Evolutionary conservation across 2,113 vertebrate genomes (phyloP).

Genomic region (Plestiodon gilberti): DNA sequence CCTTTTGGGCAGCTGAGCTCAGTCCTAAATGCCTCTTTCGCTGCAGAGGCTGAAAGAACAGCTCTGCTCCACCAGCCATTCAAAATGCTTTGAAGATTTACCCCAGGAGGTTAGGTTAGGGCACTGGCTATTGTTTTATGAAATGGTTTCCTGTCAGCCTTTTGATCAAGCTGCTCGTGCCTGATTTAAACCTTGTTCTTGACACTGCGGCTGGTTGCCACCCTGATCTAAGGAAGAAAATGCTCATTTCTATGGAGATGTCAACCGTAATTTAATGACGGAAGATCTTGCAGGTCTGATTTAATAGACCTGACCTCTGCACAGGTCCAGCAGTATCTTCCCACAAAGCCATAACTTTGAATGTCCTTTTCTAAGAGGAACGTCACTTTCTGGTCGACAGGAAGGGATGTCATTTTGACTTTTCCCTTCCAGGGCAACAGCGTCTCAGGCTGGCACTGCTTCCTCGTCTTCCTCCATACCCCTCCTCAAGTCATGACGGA

Average conservation of each 20-base stretch:
- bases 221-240: no score
- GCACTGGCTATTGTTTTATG: not conserved
- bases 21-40: not conserved
- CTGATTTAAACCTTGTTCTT: rapidly evolving
- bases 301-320: no score
- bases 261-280: no score
- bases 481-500: no score
- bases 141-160: not conserved
- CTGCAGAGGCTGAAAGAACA: not conserved
- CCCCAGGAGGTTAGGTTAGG: not conserved
- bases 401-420: not conserved
- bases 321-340: no score
- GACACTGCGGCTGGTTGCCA: no score
- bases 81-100: not conserved
- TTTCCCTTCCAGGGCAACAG: no score
- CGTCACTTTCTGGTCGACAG: not conserved
- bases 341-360: not conserved
- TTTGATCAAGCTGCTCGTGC: rapidly evolving
- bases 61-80: not conserved
- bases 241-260: no score
- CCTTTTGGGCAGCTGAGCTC: not conserved
- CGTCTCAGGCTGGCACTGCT: no score
- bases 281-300: no score
- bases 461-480: no score
- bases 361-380: not conserved